phyloP scores from a whole-genome alignment of 2,888 invertebrate species.

The Steinernema hermaphroditum region DNA sequence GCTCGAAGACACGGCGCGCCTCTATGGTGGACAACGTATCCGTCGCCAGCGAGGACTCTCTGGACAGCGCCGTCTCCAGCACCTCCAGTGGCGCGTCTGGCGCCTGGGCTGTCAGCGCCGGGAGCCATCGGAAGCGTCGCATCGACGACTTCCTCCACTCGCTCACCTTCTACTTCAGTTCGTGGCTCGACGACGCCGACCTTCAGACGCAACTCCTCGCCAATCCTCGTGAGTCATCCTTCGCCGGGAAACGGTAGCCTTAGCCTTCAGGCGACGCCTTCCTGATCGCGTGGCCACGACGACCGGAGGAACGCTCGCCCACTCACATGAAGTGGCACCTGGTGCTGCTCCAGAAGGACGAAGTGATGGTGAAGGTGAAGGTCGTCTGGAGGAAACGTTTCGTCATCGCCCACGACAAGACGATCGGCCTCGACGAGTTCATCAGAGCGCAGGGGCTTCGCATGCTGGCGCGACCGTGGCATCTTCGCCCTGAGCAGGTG shows the following conservation, averaged over 20 bases:
- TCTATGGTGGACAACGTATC: conserved; percentile 28
- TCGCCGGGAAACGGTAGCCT: neutral
- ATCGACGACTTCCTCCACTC: conserved; percentile 32
- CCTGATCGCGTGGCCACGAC: conserved; percentile 35
- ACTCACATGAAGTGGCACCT: conserved; percentile 35
- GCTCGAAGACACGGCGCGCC: too few relatives aligned
- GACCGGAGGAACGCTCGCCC: conserved; percentile 32
- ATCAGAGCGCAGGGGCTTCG: conserved; percentile 30
- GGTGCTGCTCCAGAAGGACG: conserved; percentile 36
- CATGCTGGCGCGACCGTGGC: conserved; percentile 30
- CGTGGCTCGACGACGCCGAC: conserved; percentile 34
- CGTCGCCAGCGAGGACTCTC: conserved; percentile 16
- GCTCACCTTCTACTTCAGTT: conserved; percentile 34
- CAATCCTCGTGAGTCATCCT: conserved; percentile 19
- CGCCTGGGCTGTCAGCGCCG: conserved; percentile 75
- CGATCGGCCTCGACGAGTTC: conserved; percentile 32
- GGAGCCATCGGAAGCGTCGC: conserved; percentile 43
- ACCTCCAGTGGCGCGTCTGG: too few relatives aligned
- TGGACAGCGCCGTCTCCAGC: conserved; percentile 14
- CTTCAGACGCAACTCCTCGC: conserved; percentile 36
- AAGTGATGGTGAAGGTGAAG: conserved; percentile 36
- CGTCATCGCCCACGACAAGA: conserved; percentile 35
- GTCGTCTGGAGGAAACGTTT: conserved; percentile 29
- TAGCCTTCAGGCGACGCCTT: conserved; percentile 34
- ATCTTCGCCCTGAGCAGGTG: conserved; percentile 27